Evolutionary conservation across 2,797 vertebrate genomes (phyloP).

Genomic region (Rhinella marina): DNA sequence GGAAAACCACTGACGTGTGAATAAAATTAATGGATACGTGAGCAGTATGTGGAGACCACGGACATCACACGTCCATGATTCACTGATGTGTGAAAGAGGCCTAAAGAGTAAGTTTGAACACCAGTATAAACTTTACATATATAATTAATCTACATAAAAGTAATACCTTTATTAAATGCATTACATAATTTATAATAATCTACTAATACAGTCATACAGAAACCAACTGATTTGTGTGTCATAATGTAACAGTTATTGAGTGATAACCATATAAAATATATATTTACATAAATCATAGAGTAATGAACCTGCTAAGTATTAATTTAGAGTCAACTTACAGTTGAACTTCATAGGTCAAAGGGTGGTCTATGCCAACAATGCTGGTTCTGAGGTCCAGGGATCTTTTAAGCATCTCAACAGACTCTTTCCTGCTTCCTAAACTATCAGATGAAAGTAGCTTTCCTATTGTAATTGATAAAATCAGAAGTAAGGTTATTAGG

Average conservation of each 20-base stretch:
- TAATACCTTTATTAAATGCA: background rate
- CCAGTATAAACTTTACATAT: background rate
- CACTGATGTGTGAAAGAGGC: too few species aligned
- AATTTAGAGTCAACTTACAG: slow-evolving; percentile 55
- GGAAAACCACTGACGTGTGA: too few species aligned
- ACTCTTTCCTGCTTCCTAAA: slow-evolving; percentile 60
- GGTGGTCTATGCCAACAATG: slow-evolving; percentile 64
- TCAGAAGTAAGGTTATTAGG: background rate
- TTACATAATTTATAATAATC: background rate
- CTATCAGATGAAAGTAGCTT: slow-evolving; percentile 64
- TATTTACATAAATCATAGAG: background rate
- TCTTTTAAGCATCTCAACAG: slow-evolving; percentile 62
- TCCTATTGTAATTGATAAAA: slow-evolving; percentile 64
- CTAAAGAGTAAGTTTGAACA: background rate
- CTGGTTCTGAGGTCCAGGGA: slow-evolving; percentile 64
- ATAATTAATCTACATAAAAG: background rate
- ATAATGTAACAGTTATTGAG: background rate
- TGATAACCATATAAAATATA: background rate
- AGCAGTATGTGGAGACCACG: too few species aligned
- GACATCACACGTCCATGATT: too few species aligned
- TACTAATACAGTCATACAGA: background rate
- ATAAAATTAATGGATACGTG: too few species aligned
- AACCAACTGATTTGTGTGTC: background rate
- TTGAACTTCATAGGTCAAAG: slow-evolving; percentile 60
- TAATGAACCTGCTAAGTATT: background rate